Evolutionary conservation across 1,140 invertebrate genomes (phyloP).

Genomic region (Euura lappo): DNA sequence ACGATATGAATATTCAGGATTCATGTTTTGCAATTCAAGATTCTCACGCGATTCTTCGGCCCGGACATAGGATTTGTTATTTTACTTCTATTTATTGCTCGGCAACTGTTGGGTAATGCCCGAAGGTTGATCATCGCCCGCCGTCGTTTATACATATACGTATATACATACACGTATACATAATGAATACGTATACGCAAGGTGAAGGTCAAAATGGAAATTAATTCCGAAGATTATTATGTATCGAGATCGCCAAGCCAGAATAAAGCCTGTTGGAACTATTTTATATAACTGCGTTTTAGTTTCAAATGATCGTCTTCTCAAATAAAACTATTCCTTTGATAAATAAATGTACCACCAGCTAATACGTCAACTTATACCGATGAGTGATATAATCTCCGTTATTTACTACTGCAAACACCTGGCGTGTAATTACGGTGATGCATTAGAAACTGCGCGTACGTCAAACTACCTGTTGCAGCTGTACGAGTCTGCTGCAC

Average conservation of each 20-base stretch:
- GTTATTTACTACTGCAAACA: background rate
- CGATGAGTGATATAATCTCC: background rate
- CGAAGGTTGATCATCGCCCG: background rate
- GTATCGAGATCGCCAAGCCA: background rate
- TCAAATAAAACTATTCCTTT: background rate
- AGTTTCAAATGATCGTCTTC: background rate
- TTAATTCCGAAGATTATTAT: background rate
- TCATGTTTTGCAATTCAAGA: constrained; percentile 3
- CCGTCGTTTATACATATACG: background rate
- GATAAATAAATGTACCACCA: background rate
- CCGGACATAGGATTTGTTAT: background rate
- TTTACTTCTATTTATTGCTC: background rate
- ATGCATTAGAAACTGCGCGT: background rate
- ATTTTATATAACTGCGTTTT: background rate
- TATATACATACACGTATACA: background rate
- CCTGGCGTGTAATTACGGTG: background rate
- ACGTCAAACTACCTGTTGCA: background rate
- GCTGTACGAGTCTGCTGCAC: background rate
- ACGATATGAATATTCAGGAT: background rate
- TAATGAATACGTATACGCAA: background rate
- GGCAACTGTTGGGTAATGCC: background rate
- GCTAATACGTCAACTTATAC: background rate
- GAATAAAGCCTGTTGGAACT: background rate
- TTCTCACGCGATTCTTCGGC: background rate
- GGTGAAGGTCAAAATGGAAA: background rate